Conservation (phyloP, 2,113 vertebrate species). For the Cochlearius cochlearius region DNA sequence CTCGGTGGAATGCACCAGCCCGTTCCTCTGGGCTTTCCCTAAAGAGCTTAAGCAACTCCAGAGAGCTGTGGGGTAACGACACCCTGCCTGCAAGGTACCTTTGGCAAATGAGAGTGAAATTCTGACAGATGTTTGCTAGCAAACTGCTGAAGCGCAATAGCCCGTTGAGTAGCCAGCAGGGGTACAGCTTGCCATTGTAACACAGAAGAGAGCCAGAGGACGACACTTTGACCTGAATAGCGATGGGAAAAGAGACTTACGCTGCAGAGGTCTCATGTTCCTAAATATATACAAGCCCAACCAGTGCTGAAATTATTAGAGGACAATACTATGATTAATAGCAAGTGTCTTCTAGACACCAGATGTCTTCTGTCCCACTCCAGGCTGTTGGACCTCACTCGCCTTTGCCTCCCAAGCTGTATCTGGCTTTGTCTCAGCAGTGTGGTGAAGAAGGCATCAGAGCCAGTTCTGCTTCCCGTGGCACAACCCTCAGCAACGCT, state of each 20-base stretch:
- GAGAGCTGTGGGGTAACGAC: background rate
- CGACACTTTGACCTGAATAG: background rate
- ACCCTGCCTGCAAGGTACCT: background rate
- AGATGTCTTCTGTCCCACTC: background rate
- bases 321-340: background rate
- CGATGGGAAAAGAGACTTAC: background rate
- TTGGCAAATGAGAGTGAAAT: background rate
- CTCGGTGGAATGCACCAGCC: background rate
- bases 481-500: background rate
- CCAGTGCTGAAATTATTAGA: background rate
- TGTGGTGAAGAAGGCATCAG: background rate
- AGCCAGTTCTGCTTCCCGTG: background rate
- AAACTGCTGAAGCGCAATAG: background rate
- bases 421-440: background rate
- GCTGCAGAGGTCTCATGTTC: background rate
- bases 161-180: background rate
- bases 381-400: background rate
- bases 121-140: background rate
- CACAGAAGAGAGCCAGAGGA: background rate
- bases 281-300: background rate
- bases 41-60: background rate
- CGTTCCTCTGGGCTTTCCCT: background rate
- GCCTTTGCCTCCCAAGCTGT: background rate
- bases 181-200: background rate
- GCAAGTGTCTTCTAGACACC: background rate